phyloP scores from a whole-genome alignment of 2,888 invertebrate genomes.

The Fragum sueziense region DNA sequence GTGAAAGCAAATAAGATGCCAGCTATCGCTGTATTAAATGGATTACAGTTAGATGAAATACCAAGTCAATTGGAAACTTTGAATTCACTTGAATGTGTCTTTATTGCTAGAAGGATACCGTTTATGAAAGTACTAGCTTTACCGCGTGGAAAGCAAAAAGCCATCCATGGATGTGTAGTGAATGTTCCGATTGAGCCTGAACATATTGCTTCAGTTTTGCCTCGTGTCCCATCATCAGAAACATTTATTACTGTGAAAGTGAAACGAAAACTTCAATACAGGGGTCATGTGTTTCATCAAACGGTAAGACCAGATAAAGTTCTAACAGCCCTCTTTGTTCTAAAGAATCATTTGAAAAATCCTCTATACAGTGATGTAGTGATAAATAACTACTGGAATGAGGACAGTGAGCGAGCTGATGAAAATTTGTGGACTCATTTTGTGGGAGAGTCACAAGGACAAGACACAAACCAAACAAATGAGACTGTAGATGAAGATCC shows the following conservation, averaged over 20 bases:
- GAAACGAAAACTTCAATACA: constrained; percentile 39
- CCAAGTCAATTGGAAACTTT: constrained; percentile 38
- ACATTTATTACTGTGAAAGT: constrained; percentile 36
- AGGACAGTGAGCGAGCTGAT: constrained; percentile 6
- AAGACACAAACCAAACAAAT: neutral
- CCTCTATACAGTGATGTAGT: constrained; percentile 45
- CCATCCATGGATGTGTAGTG: constrained; percentile 51
- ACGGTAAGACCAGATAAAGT: constrained; percentile 44
- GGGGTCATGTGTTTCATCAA: constrained; percentile 34
- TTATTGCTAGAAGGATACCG: constrained; percentile 57
- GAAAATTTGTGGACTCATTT: constrained; percentile 28
- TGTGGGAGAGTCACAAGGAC: neutral
- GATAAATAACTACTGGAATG: constrained; percentile 37
- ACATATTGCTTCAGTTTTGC: constrained; percentile 36
- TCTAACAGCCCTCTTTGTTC: constrained; percentile 26
- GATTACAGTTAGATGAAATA: constrained; percentile 44
- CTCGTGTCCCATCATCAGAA: constrained; percentile 37
- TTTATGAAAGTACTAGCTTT: constrained; percentile 54
- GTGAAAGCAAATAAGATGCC: constrained; percentile 32
- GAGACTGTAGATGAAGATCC: neutral
- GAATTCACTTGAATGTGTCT: constrained; percentile 45
- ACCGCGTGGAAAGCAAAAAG: constrained; percentile 53
- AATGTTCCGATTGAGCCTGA: constrained; percentile 51
- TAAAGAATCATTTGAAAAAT: constrained; percentile 40
- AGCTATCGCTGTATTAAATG: constrained; percentile 39